These are phyloP conservation scores for Saccostrea cuccullata DNA, from an alignment of 1,140 invertebrate genomes.

Conservation along the genomic window DNA sequence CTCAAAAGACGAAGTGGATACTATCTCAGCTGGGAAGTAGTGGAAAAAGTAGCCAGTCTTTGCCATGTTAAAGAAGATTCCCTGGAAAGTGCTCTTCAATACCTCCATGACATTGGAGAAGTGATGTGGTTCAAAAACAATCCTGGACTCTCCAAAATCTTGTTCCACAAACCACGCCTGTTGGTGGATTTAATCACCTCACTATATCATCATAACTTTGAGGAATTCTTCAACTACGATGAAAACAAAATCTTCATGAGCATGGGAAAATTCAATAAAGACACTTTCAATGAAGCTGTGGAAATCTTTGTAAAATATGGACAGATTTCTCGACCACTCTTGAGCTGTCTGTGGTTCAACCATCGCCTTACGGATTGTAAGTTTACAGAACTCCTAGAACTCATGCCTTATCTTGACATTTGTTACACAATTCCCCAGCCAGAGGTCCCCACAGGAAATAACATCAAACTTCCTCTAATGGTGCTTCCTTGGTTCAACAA, in stretches of 20 bases:
- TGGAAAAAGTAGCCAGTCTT: conserved; percentile 61
- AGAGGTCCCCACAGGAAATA: conserved; percentile 63
- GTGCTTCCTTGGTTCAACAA: conserved; percentile 75
- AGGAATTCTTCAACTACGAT: conserved; percentile 68
- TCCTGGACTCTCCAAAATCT: conserved; percentile 63
- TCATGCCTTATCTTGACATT: conserved; percentile 71
- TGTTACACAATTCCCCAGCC: conserved; percentile 75
- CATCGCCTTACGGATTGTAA: conserved; percentile 64
- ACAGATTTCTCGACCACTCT: conserved; percentile 74
- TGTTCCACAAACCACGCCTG: conserved; percentile 73
- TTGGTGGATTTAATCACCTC: conserved; percentile 69
- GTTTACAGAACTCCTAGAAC: conserved; percentile 69
- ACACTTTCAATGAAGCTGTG: conserved; percentile 65
- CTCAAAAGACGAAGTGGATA: conserved; percentile 68
- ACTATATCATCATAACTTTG: conserved; percentile 72
- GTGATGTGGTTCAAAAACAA: conserved; percentile 72
- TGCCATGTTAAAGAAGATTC: conserved; percentile 65
- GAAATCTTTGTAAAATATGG: conserved; percentile 69
- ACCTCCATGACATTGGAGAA: conserved; percentile 74
- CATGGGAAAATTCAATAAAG: conserved; percentile 66
- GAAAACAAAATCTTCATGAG: conserved; percentile 72
- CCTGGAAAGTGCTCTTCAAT: conserved; percentile 70
- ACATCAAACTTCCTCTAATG: conserved; percentile 67
- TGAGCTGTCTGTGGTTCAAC: conserved; percentile 75
- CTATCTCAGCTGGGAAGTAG: conserved; percentile 68